phyloP scores from a whole-genome alignment of 2,888 invertebrate genomes.

The Quadriops clusia region DNA sequence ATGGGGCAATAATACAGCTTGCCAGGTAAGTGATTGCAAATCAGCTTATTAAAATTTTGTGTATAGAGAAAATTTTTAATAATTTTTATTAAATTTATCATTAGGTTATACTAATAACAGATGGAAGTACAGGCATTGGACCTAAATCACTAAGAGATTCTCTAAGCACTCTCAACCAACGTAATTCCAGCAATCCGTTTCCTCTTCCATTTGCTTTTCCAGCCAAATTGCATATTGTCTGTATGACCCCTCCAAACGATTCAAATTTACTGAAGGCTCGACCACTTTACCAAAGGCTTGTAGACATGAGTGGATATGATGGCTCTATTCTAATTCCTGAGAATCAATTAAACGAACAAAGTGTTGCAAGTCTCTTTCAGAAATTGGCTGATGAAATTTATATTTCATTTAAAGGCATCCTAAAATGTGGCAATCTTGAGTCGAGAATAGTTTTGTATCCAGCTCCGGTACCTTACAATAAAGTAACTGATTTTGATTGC shows the following conservation, averaged over 20 bases:
- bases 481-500: constrained; percentile 51
- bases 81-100: constrained; percentile 17
- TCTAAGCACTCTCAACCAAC: constrained; percentile 37
- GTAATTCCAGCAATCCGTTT: constrained; percentile 39
- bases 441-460: constrained; percentile 64
- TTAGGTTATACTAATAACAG: constrained; percentile 59
- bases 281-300: constrained; percentile 66
- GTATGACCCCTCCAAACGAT: constrained; percentile 55
- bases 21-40: constrained; percentile 51
- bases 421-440: constrained; percentile 65
- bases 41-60: constrained; percentile 6
- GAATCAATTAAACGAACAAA: constrained; percentile 31
- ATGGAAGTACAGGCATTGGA: constrained; percentile 60
- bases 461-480: constrained; percentile 48
- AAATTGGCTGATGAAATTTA: constrained; percentile 63
- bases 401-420: constrained; percentile 55
- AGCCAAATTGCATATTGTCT: constrained; percentile 67
- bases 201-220: constrained; percentile 72
- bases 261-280: constrained; percentile 44
- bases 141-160: constrained; percentile 50
- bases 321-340: constrained; percentile 50
- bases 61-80: constrained; percentile 2
- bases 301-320: constrained; percentile 61
- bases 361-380: constrained; percentile 45
- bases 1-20: constrained; percentile 81